Evolutionary conservation across 1,140 invertebrate species (phyloP), one percentile per base, ranked within the genome.

Genomic region (Bombus soroeensis): DNA sequence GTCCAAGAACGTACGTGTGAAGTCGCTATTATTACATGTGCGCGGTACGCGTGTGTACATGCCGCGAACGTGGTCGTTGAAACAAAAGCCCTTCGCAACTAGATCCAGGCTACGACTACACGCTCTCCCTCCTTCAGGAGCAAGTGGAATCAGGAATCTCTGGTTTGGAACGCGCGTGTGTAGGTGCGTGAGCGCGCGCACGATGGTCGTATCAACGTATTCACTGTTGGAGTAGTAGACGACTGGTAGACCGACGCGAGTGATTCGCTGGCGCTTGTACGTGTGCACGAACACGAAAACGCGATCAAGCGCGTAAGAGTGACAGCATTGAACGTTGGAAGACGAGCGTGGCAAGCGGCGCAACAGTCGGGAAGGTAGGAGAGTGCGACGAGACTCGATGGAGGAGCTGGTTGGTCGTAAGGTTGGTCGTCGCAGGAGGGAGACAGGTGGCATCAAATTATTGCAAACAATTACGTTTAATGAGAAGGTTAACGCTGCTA

Each of bases 391-490:
- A 89, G 85, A 83, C 80, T 86, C 85, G 86, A 78, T 43, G 66
- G 77, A 81, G 85, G 81, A 89, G 85, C 89, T 89, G 88, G 47
- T 77, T 82, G 78, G 62, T 84, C 76, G 89, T 89, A 89, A 88
- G 28, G 47, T 22, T 53, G 47, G 47, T 53, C 80, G 77, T 53
- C 28, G 76, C 66, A 68, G 85, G 81, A 88, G 84, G 87, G 85
- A 89, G 90, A 90, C 90, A 92, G 91, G 89, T 93, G 89, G 91
- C 90, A 93, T 93, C 91, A 93, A 94, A 93, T 94, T 94, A 93
- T 94, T 92, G 92, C 92, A 93, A 94, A 94, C 93, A 93, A 94
- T 94, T 94, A 94, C 92, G 91, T 93, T 94, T 94, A 94, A 94
- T 94, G 92, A 94, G 93, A 92, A 92, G 91, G 92, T 93, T 93